Base-by-base conservation (phyloP, 2,797 vertebrate genomes). In the Sebastes minor region DNA sequence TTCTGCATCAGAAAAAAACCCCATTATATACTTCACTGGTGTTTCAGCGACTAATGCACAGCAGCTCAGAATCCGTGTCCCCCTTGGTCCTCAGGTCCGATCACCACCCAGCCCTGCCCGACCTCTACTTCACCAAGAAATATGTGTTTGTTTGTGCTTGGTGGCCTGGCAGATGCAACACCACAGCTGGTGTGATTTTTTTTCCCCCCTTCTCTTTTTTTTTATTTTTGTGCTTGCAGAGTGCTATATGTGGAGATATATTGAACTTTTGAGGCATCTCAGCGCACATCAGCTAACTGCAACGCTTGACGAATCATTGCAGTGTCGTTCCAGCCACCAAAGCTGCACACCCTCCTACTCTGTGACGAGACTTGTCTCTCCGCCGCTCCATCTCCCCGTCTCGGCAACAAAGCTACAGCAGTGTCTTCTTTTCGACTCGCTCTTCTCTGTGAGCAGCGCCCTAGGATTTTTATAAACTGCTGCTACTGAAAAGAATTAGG, bases 221-320 rank as follows among this genome's bases (percentile, higher is more conserved):
- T 55, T 55, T 20, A 13, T 14, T 70, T 52, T 75, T 57, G 12
- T 6, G 12, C 14, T 28, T 12, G 14, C 18, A 60, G 16, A 30
- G 12, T 33, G 38, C 38, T 65, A 20, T n/a, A 20, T n/a, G 16
- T 71, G 67, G 53, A 88, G 75, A 76, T 70, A 76, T 70, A 80
- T 70, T 32, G 52, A 76, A 60, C 35, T 70, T 84, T 35, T 76
- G 72, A 71, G 38, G 25, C 64, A 67, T 65, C 14, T 56, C 60
- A 57, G 38, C 30, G 61, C 20, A 67, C 13, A 64, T 82, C 69
- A 67, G 59, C 53, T 62, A 73, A 68, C 63, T 65, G 71, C 74
- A 71, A 64, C 49, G 75, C 23, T 69, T 80, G 65, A 84, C 32
- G 6, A 83, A 76, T 84, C 11, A 22, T 14, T 62, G 74, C 63